Percentiles rank a stretch among this genome's conserved stretches.
Evolutionary conservation across 2,113 vertebrate genomes (phyloP).

Genomic region (Otus sunia): DNA sequence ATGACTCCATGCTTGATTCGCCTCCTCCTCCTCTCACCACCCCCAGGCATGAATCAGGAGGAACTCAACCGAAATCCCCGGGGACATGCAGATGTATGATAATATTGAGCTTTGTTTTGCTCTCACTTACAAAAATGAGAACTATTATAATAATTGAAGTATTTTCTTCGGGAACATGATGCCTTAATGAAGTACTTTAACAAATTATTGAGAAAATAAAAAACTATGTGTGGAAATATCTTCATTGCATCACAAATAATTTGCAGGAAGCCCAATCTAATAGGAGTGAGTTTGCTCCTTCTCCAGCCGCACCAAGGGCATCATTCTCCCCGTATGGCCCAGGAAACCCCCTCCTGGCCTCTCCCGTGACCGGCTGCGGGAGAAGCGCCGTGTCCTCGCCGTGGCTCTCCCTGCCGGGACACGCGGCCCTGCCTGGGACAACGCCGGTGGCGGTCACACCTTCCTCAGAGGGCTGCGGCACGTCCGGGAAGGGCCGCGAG

Average conservation of each 20-base stretch:
- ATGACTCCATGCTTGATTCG: background rate
- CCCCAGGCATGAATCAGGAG: background rate
- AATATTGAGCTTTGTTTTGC: background rate
- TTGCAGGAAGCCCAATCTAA: background rate
- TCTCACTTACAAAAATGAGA: background rate
- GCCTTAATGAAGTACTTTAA: background rate
- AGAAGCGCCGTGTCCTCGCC: accelerated
- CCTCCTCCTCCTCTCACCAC: background rate
- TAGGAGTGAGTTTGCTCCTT: background rate
- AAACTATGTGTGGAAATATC: background rate
- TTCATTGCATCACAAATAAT: background rate
- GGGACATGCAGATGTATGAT: background rate
- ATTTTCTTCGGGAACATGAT: background rate
- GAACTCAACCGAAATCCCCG: background rate
- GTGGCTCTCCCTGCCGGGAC: background rate
- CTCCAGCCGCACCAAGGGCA: background rate
- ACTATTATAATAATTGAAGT: background rate
- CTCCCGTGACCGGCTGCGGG: accelerated
- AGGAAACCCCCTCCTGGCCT: too few species aligned
- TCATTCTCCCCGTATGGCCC: accelerated
- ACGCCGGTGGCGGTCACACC: accelerated
- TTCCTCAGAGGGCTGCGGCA: background rate
- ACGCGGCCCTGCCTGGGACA: accelerated
- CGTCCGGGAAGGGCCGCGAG: accelerated
- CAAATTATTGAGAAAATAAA: background rate